A percentile compares a stretch with the other conserved stretches of the same genome.
These are phyloP conservation scores for Campylorhamphus procurvoides DNA, from an alignment of 2,113 vertebrate genomes.

Conservation along the genomic window DNA sequence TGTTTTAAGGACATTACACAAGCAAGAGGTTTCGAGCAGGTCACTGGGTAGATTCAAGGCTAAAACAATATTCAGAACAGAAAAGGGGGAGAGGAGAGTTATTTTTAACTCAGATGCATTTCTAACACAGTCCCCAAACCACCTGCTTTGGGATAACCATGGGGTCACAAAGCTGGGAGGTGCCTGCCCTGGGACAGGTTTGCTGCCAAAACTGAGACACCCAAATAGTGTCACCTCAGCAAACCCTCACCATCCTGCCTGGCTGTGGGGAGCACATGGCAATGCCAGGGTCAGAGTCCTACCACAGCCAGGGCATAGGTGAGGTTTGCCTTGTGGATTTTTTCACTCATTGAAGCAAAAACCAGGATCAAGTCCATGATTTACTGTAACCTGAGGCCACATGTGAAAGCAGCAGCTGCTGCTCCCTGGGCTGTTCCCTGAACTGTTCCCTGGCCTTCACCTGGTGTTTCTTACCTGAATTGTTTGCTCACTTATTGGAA, in stretches of 20 bases:
- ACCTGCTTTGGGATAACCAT: background rate
- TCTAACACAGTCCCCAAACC: background rate
- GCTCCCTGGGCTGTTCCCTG: background rate
- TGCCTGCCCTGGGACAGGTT: background rate
- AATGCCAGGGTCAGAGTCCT: background rate
- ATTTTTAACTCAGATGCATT: background rate
- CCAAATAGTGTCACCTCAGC: rapidly evolving
- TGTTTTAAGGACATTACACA: background rate
- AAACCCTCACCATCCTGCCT: rapidly evolving
- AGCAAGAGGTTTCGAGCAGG: background rate
- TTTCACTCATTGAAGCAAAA: background rate
- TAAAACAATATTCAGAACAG: background rate
- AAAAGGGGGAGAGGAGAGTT: background rate
- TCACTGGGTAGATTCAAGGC: background rate
- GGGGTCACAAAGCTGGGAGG: background rate
- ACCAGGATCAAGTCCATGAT: background rate
- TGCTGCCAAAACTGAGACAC: background rate
- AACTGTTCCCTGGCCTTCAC: background rate
- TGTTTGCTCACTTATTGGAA: background rate
- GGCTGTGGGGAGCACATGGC: background rate
- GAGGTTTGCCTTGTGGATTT: background rate
- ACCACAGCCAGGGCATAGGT: background rate
- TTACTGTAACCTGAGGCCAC: background rate
- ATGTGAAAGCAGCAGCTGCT: background rate
- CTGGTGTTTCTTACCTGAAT: rapidly evolving